phyloP scores from a whole-genome alignment of 2,113 vertebrate species.

The Xyliphius kryptos region DNA sequence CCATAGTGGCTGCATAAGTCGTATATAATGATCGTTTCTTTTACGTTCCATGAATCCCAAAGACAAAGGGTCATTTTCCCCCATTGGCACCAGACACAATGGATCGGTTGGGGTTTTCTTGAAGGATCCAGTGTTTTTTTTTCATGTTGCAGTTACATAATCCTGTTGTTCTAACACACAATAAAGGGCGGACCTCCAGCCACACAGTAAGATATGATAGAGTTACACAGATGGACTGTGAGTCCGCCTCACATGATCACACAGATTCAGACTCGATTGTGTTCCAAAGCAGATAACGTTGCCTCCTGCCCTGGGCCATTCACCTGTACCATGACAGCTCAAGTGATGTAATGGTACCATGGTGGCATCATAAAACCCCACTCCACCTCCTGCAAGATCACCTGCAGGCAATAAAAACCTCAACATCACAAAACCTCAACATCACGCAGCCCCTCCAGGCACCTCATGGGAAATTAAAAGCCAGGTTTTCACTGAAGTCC shows the following conservation, averaged over 20 bases:
- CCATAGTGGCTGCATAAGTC: no score
- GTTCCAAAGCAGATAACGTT: conserved; percentile 6
- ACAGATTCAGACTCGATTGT: background rate
- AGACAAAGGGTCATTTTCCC: no score
- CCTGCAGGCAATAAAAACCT: conserved; percentile 32
- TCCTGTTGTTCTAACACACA: conserved; percentile 7
- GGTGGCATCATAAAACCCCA: conserved; percentile 34
- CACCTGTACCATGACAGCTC: conserved; percentile 34
- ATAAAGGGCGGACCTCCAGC: conserved; percentile 4
- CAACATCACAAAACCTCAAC: conserved; percentile 22
- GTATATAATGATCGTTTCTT: no score
- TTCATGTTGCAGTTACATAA: conserved; percentile 18
- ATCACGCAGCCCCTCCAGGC: conserved; percentile 30
- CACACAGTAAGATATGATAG: background rate
- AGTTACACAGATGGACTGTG: conserved; percentile 17
- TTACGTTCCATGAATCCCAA: no score
- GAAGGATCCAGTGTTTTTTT: background rate
- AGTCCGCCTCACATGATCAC: conserved; percentile 11
- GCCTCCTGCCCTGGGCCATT: conserved; percentile 20
- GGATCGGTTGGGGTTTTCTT: background rate
- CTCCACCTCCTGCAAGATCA: conserved; percentile 25
- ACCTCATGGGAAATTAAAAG: conserved; percentile 37
- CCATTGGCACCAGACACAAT: no score
- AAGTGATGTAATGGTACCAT: conserved; percentile 21
- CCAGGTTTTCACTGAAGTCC: conserved; percentile 14